A percentile compares a stretch with the other conserved stretches of the same genome.
phyloP scores from a whole-genome alignment of 2,888 invertebrate species.

The Nomada ruficornis region DNA sequence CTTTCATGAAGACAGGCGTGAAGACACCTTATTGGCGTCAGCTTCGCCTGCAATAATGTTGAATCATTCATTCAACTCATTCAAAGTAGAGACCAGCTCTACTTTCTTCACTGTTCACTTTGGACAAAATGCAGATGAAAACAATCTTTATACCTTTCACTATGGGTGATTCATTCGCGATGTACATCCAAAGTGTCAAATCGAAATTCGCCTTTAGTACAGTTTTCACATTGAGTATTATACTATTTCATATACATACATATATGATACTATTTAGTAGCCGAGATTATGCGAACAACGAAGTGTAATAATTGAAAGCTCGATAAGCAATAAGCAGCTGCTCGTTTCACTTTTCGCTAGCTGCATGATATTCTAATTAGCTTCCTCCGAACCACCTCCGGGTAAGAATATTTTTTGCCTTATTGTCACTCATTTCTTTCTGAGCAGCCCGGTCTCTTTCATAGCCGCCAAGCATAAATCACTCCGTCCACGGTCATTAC shows the following conservation, averaged over 20 bases:
- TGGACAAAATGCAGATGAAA: background rate
- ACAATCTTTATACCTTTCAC: background rate
- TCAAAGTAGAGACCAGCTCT: background rate
- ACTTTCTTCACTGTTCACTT: background rate
- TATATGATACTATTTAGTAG: background rate
- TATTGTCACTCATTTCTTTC: slow-evolving; percentile 19
- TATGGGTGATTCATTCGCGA: background rate
- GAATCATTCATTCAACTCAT: background rate
- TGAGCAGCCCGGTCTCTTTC: slow-evolving; percentile 33
- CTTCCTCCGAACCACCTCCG: slow-evolving; percentile 45
- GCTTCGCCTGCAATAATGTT: background rate
- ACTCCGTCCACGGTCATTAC: slow-evolving; percentile 55
- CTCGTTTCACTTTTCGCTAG: slow-evolving; percentile 44
- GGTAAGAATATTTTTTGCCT: slow-evolving; percentile 48
- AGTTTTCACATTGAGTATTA: too few species aligned
- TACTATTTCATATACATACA: too few species aligned
- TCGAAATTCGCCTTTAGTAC: too few species aligned
- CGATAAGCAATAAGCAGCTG: slow-evolving; percentile 31
- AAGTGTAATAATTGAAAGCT: slow-evolving; percentile 1
- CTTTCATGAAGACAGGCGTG: too few species aligned
- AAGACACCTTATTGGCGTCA: too few species aligned
- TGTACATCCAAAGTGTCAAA: too few species aligned
- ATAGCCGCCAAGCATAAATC: slow-evolving; percentile 52
- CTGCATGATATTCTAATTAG: slow-evolving; percentile 58
- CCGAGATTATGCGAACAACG: background rate